phyloP scores from a whole-genome alignment of 2,113 vertebrate species.

The Oceanites oceanicus region DNA sequence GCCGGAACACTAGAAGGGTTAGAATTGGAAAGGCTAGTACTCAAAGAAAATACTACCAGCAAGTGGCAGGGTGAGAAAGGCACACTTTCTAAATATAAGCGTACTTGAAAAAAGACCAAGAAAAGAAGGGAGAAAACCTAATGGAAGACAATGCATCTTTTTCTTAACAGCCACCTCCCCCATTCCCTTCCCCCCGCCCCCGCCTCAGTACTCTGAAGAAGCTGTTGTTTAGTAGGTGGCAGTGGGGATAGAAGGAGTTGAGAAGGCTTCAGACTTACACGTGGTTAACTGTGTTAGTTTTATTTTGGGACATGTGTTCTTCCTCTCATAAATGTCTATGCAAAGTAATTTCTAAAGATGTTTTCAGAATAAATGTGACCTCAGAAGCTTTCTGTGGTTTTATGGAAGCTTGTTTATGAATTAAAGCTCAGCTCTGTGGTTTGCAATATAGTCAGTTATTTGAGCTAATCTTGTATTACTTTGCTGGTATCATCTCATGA shows the following conservation, averaged over 20 bases:
- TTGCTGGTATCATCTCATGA: not conserved
- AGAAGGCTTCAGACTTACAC: not conserved
- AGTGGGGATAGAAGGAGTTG: not conserved
- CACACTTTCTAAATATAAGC: not conserved
- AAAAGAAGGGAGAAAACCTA: not conserved
- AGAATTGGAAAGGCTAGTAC: not conserved
- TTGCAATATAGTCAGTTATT: not conserved
- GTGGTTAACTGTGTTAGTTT: not conserved
- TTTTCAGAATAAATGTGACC: not conserved
- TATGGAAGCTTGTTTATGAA: not conserved
- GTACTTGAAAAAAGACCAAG: not conserved
- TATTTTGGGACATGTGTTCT: not conserved
- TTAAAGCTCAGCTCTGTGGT: not conserved
- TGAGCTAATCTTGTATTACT: not conserved
- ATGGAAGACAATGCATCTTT: not conserved
- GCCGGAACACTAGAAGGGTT: not conserved
- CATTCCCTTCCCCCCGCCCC: not conserved
- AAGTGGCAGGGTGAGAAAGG: not conserved
- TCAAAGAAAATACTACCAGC: not conserved
- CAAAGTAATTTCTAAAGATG: not conserved
- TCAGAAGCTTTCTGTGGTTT: not conserved
- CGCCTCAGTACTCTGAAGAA: not conserved
- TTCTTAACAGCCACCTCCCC: not conserved
- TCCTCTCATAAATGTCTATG: not conserved
- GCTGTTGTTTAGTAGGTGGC: not conserved